phyloP scores from a whole-genome alignment of 2,888 invertebrate genomes.

The Mechanitis messenoides region DNA sequence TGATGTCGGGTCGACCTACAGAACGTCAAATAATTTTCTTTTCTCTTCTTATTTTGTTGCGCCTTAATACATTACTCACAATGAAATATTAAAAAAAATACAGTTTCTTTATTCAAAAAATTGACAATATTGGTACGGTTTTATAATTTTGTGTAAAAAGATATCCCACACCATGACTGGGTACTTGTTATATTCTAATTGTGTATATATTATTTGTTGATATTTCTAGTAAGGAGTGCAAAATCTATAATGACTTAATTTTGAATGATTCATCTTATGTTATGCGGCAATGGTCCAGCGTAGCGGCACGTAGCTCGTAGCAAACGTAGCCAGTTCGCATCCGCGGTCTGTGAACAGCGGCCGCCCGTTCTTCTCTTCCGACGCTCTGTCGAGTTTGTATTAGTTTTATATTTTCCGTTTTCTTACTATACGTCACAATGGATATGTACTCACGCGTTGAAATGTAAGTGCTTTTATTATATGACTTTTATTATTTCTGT shows the following conservation, averaged over 20 bases:
- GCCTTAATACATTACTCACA: background rate
- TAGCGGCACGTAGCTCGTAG: conserved; percentile 47
- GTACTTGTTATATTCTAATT: too few species aligned
- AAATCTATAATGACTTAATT: background rate
- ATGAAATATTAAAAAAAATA: background rate
- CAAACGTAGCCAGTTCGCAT: conserved; percentile 31
- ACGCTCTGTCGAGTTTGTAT: conserved; percentile 28
- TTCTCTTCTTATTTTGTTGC: background rate
- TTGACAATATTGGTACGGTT: too few species aligned
- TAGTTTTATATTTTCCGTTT: conserved; percentile 25
- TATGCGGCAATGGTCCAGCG: conserved; percentile 9
- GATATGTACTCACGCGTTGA: conserved; percentile 8
- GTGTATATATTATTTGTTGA: too few species aligned
- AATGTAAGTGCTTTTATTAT: conserved; percentile 24
- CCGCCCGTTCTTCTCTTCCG: conserved; percentile 46
- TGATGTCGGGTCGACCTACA: background rate
- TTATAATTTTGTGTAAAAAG: too few species aligned
- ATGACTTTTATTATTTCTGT: background rate
- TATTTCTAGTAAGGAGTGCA: too few species aligned
- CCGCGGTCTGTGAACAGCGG: conserved; percentile 60
- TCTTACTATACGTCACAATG: conserved; percentile 10
- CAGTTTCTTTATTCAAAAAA: too few species aligned
- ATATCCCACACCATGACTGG: too few species aligned
- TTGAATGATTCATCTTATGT: background rate
- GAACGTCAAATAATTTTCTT: background rate